A percentile compares a stretch with the other conserved stretches of the same genome.
These are phyloP conservation scores for Oreotrochilus melanogaster DNA, from an alignment of 2,113 vertebrate species.

Conservation along the genomic window DNA sequence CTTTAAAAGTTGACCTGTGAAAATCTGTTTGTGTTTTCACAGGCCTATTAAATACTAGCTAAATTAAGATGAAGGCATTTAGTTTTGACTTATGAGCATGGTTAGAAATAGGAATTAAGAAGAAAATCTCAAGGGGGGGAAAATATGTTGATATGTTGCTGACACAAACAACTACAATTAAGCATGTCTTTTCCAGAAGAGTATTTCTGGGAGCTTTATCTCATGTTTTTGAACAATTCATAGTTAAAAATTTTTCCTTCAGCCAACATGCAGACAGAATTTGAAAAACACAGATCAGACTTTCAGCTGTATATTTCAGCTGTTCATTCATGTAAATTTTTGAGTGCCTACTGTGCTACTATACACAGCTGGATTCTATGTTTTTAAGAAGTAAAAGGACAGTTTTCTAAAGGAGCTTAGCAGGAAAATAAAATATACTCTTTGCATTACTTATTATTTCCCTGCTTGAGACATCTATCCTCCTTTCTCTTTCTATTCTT, in stretches of 20 bases:
- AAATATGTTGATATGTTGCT: neutral
- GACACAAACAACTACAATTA: neutral
- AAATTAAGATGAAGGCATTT: neutral
- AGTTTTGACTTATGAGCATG: neutral
- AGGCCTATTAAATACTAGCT: neutral
- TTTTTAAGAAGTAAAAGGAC: neutral
- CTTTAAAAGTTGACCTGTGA: neutral
- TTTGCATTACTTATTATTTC: neutral
- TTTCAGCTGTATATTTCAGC: neutral
- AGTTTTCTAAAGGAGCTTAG: neutral
- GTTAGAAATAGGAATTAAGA: neutral
- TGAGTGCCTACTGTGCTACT: neutral
- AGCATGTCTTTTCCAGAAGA: neutral
- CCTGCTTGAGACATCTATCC: neutral
- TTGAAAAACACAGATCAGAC: neutral
- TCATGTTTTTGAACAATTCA: neutral
- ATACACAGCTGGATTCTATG: neutral
- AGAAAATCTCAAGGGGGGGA: neutral
- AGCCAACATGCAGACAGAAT: neutral
- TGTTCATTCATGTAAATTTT: neutral
- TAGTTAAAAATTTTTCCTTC: neutral
- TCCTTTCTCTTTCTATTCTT: neutral
- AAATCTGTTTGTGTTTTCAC: neutral
- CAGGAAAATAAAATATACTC: neutral
- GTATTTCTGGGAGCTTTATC: neutral